Conservation (phyloP, 2,113 vertebrate genomes). For the Pelvicachromis taeniatus region DNA sequence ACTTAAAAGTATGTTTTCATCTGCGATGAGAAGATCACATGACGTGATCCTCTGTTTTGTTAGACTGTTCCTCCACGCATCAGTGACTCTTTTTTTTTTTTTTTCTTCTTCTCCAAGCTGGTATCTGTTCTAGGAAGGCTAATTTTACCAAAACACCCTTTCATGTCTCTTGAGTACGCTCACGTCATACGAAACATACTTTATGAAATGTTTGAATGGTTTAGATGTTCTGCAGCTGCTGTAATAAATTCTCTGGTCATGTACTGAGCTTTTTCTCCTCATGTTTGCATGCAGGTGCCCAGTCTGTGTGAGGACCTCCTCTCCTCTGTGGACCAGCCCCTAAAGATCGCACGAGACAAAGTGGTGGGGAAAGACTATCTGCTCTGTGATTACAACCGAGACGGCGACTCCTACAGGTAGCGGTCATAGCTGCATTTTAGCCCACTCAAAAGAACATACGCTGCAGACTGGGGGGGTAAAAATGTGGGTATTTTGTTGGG, state of each 20-base stretch:
- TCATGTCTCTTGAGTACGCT: neutral
- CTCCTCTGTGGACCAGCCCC: constrained; percentile 97
- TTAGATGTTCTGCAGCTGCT: neutral
- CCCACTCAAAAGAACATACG: neutral
- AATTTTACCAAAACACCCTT: neutral
- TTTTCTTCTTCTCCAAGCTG: neutral
- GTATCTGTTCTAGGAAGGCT: neutral
- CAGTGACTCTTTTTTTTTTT: neutral
- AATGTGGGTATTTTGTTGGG: neutral
- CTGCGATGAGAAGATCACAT: neutral
- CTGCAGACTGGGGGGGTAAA: neutral
- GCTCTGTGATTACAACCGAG: constrained; percentile 97
- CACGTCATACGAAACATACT: neutral
- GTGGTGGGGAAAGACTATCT: constrained; percentile 97
- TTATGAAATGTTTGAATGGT: neutral
- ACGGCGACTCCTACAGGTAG: constrained; percentile 97
- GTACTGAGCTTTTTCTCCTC: neutral
- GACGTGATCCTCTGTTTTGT: neutral
- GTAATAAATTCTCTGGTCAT: neutral
- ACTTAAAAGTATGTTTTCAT: neutral
- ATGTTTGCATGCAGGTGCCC: constrained; percentile 80
- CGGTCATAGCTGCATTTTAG: neutral
- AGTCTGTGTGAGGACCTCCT: constrained; percentile 97
- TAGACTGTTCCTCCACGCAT: neutral
- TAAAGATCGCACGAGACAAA: constrained; percentile 97